A percentile compares a stretch with the other conserved stretches of the same genome.
Conservation (phyloP, 2,797 vertebrate genomes). For the Gymnocypris eckloni region DNA sequence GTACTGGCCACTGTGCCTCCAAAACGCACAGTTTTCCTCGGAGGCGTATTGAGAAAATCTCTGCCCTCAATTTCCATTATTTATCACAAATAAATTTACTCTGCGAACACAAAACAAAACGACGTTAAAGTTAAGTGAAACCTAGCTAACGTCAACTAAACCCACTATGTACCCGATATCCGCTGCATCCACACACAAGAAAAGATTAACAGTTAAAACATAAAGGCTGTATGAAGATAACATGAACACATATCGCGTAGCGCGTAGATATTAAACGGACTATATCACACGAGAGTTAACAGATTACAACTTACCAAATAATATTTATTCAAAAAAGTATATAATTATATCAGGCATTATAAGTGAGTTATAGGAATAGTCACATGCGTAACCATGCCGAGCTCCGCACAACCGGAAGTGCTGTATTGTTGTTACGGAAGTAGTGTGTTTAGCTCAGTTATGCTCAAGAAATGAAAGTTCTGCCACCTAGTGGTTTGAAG, state of each 20-base stretch:
- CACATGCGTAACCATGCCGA: slow-evolving; percentile 37
- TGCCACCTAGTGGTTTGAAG: slow-evolving; percentile 14
- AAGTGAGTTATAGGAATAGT: background rate
- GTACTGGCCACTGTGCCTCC: slow-evolving; percentile 86
- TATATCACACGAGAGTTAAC: background rate
- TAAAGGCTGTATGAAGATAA: background rate
- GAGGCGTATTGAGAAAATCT: slow-evolving; percentile 86
- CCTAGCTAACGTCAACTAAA: no score
- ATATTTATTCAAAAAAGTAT: background rate
- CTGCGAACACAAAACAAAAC: slow-evolving; percentile 2
- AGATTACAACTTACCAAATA: slow-evolving; percentile 8
- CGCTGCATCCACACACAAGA: no score
- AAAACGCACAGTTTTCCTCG: slow-evolving; percentile 90
- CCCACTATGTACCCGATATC: background rate
- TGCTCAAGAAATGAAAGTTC: background rate
- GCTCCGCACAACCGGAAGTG: slow-evolving; percentile 11
- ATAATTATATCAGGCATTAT: background rate
- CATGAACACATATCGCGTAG: background rate
- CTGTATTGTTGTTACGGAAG: slow-evolving; percentile 34
- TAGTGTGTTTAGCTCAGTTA: background rate
- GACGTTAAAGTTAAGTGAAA: background rate
- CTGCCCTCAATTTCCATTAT: slow-evolving; percentile 76
- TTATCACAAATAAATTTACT: background rate
- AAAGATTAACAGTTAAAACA: background rate
- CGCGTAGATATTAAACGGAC: background rate